Evolutionary conservation across 37 sponge, comb jelly and placozoan genomes (phyloP).

Genomic region (Eunapius fragilis): DNA sequence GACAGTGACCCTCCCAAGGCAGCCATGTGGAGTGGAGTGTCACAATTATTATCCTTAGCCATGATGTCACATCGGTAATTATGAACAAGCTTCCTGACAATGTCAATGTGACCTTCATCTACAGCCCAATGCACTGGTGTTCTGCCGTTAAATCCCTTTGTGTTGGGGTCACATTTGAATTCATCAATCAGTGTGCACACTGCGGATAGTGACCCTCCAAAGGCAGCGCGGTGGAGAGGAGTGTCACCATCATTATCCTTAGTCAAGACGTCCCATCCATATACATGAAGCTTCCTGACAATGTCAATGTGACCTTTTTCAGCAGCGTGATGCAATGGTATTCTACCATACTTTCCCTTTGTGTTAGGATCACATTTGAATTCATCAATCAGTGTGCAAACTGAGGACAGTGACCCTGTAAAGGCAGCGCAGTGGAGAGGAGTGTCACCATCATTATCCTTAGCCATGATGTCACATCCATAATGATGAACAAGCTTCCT

Average conservation of each 20-base stretch:
- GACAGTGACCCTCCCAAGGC: not conserved
- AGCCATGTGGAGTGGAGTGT: conserved; percentile 3
- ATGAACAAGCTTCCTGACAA: not conserved
- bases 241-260: not conserved
- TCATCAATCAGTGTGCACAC: conserved; percentile 1
- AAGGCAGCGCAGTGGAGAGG: too few relatives aligned
- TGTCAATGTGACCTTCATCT: conserved; percentile 3
- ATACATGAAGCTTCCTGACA: not conserved
- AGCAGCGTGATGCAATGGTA: too few relatives aligned
- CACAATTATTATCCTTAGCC: conserved; percentile 1
- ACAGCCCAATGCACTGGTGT: conserved; percentile 4
- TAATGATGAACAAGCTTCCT: too few relatives aligned
- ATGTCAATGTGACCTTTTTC: too few relatives aligned
- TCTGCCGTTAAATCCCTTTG: not conserved
- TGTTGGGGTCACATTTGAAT: conserved; percentile 2
- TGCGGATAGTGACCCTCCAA: not conserved
- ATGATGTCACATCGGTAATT: not conserved
- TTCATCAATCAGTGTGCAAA: too few relatives aligned
- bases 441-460: too few relatives aligned
- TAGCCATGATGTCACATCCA: too few relatives aligned
- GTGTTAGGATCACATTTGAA: too few relatives aligned
- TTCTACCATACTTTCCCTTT: too few relatives aligned
- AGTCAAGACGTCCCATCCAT: not conserved
- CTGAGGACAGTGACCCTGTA: too few relatives aligned
- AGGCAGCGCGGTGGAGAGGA: conserved; percentile 10